Evolutionary conservation across 1,140 invertebrate species (phyloP).

Genomic region (Bemisia tabaci): DNA sequence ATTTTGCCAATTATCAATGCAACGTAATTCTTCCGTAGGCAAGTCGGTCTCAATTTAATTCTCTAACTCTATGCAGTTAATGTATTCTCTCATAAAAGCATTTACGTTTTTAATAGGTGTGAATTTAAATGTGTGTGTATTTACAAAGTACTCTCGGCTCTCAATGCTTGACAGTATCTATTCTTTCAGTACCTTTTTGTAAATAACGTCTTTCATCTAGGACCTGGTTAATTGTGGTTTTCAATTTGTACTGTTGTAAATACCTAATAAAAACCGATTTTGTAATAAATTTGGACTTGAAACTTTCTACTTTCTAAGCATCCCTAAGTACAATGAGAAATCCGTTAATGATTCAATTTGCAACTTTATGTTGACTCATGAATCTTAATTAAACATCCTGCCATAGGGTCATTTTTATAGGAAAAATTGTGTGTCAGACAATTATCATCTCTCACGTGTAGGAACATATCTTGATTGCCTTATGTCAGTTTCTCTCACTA

Average conservation of each 20-base stretch:
- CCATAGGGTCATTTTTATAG: too few species aligned
- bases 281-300: neutral
- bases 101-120: too few species aligned
- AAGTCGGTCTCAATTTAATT: neutral
- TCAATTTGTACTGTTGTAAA: neutral
- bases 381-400: neutral
- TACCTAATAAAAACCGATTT: neutral
- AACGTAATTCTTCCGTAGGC: neutral
- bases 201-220: neutral
- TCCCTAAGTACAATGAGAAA: too few species aligned
- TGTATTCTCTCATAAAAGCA: too few species aligned
- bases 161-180: neutral
- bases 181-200: neutral
- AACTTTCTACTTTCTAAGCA: neutral
- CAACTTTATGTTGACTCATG: neutral
- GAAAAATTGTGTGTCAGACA: neutral
- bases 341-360: neutral
- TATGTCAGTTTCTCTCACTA: too few species aligned
- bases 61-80: neutral
- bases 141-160: neutral
- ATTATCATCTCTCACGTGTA: too few species aligned
- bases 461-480: too few species aligned
- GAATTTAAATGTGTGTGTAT: too few species aligned
- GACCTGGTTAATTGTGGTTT: neutral
- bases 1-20: neutral